Evolutionary conservation across 53 echinoderm and acorn worm species (phyloP).

Genomic region (Arbacia lixula): DNA sequence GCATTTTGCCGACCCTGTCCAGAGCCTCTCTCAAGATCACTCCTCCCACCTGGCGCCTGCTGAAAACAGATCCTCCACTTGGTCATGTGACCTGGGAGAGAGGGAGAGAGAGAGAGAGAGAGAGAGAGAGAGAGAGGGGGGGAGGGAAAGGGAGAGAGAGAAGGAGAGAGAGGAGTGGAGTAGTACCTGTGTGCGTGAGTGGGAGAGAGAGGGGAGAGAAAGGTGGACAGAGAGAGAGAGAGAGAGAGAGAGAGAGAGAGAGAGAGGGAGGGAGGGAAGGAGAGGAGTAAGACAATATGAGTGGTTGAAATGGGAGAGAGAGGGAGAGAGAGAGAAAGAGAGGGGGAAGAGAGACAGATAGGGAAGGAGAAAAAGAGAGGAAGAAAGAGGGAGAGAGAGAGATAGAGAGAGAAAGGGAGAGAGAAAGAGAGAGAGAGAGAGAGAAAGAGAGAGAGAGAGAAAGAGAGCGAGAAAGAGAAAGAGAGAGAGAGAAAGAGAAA

Average conservation of each 20-base stretch:
- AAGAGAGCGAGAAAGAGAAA: not conserved
- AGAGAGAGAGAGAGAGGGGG: not conserved
- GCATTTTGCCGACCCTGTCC: too few relatives aligned
- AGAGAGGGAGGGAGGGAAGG: too few relatives aligned
- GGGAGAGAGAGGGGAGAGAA: not conserved
- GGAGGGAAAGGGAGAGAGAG: not conserved
- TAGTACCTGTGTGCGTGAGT: not conserved
- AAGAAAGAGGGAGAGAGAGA: too few relatives aligned
- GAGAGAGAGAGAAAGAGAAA: too few relatives aligned
- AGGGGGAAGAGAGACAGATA: not conserved
- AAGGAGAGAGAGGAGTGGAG: not conserved
- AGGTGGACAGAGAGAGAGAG: too few relatives aligned
- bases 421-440: not conserved
- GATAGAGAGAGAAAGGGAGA: not conserved
- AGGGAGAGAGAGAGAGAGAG: not conserved
- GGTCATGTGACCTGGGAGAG: too few relatives aligned
- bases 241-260: too few relatives aligned
- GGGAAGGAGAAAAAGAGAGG: not conserved
- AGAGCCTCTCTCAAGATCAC: too few relatives aligned
- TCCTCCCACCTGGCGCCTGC: conserved; percentile 47
- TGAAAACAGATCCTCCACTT: conserved; percentile 25
- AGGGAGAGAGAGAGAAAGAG: not conserved
- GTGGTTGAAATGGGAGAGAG: not conserved
- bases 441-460: not conserved
- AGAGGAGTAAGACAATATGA: not conserved